These are phyloP conservation scores for Diaprepes abbreviatus DNA, from an alignment of 2,888 invertebrate genomes.

Conservation along the genomic window DNA sequence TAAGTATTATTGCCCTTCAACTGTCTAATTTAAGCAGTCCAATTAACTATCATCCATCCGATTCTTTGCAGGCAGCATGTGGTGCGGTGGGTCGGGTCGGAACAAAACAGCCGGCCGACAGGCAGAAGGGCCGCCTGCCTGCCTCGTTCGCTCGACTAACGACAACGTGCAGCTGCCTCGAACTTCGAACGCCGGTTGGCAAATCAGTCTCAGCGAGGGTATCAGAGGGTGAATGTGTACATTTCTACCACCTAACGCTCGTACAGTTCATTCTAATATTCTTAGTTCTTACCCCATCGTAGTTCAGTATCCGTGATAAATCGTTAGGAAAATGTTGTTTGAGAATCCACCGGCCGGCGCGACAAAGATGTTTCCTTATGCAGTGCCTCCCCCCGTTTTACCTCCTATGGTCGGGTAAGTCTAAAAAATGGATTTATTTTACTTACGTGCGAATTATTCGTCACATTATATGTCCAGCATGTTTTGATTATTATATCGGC, in stretches of 20 bases:
- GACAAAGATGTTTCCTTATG: slow-evolving; percentile 79
- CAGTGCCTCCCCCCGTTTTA: slow-evolving; percentile 78
- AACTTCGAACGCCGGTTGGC: slow-evolving; percentile 39
- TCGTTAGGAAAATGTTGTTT: slow-evolving; percentile 72
- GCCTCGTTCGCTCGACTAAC: slow-evolving; percentile 52
- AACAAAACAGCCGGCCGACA: slow-evolving; percentile 55
- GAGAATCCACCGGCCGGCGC: slow-evolving; percentile 74
- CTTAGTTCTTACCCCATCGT: slow-evolving; percentile 16
- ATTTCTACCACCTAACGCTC: slow-evolving; percentile 32
- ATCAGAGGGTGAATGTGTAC: slow-evolving; percentile 59
- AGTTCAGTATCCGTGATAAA: slow-evolving; percentile 31
- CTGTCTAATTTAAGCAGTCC: slow-evolving; percentile 27
- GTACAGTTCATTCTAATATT: slow-evolving; percentile 27
- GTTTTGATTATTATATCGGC: slow-evolving; percentile 27
- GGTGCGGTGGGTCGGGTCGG: slow-evolving; percentile 55
- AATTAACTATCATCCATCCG: slow-evolving; percentile 48
- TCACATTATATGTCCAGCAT: slow-evolving; percentile 24
- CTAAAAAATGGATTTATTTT: slow-evolving; percentile 9
- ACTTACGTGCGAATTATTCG: neutral
- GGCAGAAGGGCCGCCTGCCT: slow-evolving; percentile 50
- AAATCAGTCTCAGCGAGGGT: slow-evolving; percentile 53
- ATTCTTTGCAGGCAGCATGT: slow-evolving; percentile 57
- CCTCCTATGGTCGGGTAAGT: slow-evolving; percentile 64
- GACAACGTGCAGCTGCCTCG: slow-evolving; percentile 56
- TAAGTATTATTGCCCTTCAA: neutral